Conservation (phyloP, 1,140 invertebrate genomes). For the Cyclargus thomasi region DNA sequence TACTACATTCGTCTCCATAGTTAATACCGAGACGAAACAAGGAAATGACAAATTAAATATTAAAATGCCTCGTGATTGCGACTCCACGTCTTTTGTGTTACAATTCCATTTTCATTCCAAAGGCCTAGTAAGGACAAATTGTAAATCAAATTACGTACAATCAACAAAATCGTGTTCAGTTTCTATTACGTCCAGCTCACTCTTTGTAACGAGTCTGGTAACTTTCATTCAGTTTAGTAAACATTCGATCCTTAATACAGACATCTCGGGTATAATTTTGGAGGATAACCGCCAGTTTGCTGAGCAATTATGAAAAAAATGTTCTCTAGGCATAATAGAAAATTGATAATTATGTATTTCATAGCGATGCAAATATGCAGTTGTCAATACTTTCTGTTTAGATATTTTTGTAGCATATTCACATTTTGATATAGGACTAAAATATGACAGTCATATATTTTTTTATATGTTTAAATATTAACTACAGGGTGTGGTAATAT, state of each 20-base stretch:
- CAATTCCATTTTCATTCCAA: conserved; percentile 23
- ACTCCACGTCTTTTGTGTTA: conserved; percentile 14
- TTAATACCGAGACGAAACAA: not conserved
- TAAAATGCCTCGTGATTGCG: not conserved
- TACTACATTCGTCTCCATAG: not conserved
- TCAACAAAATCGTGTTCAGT: conserved; percentile 27
- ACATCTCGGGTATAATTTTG: not conserved
- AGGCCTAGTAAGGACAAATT: conserved; percentile 25
- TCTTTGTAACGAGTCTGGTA: conserved; percentile 21
- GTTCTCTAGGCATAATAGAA: too few relatives aligned
- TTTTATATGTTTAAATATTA: too few relatives aligned
- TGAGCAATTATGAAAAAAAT: not conserved
- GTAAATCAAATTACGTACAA: conserved; percentile 28
- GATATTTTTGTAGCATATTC: too few relatives aligned
- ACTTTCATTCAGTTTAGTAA: conserved; percentile 24
- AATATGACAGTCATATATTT: too few relatives aligned
- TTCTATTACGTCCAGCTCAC: conserved; percentile 19
- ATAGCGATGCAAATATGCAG: too few relatives aligned
- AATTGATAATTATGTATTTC: too few relatives aligned
- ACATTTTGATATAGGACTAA: too few relatives aligned
- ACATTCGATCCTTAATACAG: conserved; percentile 15
- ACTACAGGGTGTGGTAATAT: too few relatives aligned
- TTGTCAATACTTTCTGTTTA: too few relatives aligned
- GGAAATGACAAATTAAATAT: conserved; percentile 5
- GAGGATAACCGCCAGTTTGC: not conserved